Evolutionary conservation across 1,140 invertebrate species (phyloP), one percentile per base, ranked within the genome.

Genomic region (Drosophila saltans): DNA sequence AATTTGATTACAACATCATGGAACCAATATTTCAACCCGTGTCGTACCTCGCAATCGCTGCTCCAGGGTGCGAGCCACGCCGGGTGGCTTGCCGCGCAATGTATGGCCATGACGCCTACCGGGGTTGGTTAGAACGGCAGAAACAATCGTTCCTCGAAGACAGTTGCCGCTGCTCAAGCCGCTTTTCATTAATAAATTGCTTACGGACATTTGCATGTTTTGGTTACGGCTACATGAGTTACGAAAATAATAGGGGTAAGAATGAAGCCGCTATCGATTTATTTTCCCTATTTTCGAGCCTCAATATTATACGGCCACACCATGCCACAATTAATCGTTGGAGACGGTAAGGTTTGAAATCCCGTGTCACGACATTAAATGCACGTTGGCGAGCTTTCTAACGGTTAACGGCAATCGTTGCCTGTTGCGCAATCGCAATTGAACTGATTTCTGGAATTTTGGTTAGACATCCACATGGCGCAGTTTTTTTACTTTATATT

Each of bases 71-170:
- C 93, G 93, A 24, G 95, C 95, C 21, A 94, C 92, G n/a, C 93
- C 93, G n/a, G 96, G 95, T 11, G 95, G 93, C 93, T 95, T 96
- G 77, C 96, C 96, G 75, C 95, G 93, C 11, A 96, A 75, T 76
- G 92, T 92, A 80, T 95, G 95, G 0, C 93, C 94, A 72, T 93
- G 72, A 36, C 94, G 92, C 0, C 61, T 66, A 40, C 26, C 43
- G 5, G 57, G 30, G 40, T 58, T 72, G 2, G 75, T 68, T 5
- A 88, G 52, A n/a, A 77, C 39, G 7, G 70, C 74, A 8, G 69
- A 48, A 11, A 57, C 43, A 36, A 66, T 78, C 43, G 75, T 41
- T 10, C 57, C 56, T 5, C 81, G 75, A 26, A 86, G 40, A 28
- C 69, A 56, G 9, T 55, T 63, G 0, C 33, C 33, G n/a, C 57